Percentiles rank a stretch among this genome's conserved stretches.
These are phyloP conservation scores for Carollia perspicillata DNA, from an alignment of 2,113 vertebrate species.

Conservation along the genomic window DNA sequence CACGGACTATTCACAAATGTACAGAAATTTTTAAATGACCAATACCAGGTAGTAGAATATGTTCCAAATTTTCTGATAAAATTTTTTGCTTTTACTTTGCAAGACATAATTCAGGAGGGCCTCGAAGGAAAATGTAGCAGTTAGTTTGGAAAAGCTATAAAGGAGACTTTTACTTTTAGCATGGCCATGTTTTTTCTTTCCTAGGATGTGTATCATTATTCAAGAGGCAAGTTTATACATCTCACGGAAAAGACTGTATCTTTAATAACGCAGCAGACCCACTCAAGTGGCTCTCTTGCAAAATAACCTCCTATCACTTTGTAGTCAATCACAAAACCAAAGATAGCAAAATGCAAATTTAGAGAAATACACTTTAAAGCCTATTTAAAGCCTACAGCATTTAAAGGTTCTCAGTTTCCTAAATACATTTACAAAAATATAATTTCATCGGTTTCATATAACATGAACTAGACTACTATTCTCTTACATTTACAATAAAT, in stretches of 20 bases:
- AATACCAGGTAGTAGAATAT: constrained; percentile 50
- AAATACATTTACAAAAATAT: constrained; percentile 72
- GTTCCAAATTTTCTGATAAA: constrained; percentile 43
- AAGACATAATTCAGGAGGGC: constrained; percentile 34
- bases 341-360: constrained; percentile 63
- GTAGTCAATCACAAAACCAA: constrained; percentile 54
- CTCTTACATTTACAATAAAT: constrained; percentile 77
- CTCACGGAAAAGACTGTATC: constrained; percentile 23
- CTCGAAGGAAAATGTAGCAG: constrained; percentile 48
- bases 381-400: constrained; percentile 46
- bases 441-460: constrained; percentile 73
- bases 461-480: constrained; percentile 73
- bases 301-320: constrained; percentile 37
- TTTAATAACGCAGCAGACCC: background rate
- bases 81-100: constrained; percentile 55
- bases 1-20: constrained; percentile 61
- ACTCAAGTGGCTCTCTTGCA: background rate
- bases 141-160: constrained; percentile 46
- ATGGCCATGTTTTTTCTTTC: background rate
- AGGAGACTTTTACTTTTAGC: constrained; percentile 49
- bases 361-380: constrained; percentile 66
- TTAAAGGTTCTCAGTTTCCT: constrained; percentile 66
- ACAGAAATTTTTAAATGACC: constrained; percentile 54
- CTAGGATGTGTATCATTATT: background rate
- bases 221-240: constrained; percentile 45